Base-by-base conservation (phyloP, 1,140 invertebrate species). In the Diorhabda sublineata region DNA sequence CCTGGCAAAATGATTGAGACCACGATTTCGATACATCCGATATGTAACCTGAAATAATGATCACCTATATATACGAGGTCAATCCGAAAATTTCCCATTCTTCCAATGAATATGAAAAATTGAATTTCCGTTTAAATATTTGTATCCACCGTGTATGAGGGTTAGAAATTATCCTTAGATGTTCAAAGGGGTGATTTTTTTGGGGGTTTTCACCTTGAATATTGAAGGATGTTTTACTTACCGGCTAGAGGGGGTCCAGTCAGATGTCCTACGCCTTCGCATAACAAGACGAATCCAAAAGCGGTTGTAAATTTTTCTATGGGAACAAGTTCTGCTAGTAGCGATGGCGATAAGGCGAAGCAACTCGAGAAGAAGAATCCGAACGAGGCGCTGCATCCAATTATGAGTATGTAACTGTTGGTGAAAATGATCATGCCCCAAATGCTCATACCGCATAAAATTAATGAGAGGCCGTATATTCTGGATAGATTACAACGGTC, bases 261-360 rank as follows among this genome's bases (percentile, higher is more conserved):
- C 57, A 88, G 78, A 81, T 87, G 85, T 47, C 86, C 86, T 66
- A 87, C 80, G 4, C 95, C 95, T 82, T 96, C 92, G 75, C 93
- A 91, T 9, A 96, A 81, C 26, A 95, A 82, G 57, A 93, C 87
- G 47, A 97, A 82, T 45, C 95, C 95, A 80, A 96, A 96, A 6
- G 92, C 93, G 72, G 90, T 91, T 2, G 94, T 94, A 78, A 97
- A 95, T 58, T 86, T 82, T 59, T 92, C 90, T 70, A 94, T 78
- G 1, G 91, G 90, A 45, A 92, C 89, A 57, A 93, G 74, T 74
- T 93, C 87, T 3, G 92, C 92, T 60, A 95, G 81, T 76, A 96
- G 93, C 73, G 92, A 90, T 0, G 93, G 92, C 0, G 92, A 94
- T 66, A 95, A 91, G 1, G 92, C 92, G 77, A 94, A 95, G 63